Base-by-base conservation (phyloP, 2,113 vertebrate species). In the Epinephelus lanceolatus region DNA sequence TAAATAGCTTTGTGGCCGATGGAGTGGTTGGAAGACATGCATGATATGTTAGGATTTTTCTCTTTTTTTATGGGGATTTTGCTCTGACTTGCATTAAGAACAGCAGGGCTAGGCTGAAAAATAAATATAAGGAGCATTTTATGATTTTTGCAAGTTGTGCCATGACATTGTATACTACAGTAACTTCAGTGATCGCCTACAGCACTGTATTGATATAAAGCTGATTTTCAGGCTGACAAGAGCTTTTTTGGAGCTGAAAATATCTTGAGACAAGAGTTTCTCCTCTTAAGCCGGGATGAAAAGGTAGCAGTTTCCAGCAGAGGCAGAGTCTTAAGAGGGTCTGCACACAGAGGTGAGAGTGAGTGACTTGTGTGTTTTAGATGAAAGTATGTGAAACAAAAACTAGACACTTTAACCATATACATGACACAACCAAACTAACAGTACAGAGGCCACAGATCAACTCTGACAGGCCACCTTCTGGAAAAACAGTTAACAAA, bases 1-100 rank as follows among this genome's bases (percentile, higher is more conserved):
- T 94, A 92, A 94, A 94, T 92, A 94, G 78, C 74, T 89, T 91
- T 90, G 84, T 84, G 91, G 88, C 82, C 3, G 33, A 71, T 80
- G 71, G 89, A 90, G 86, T 91, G 91, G 78, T 83, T 82, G 83
- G 67, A 87, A 85, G 70, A 87, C 75, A 70, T 88, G 92, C 93
- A 95, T 94, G 92, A 84, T 80, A 78, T 52, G 62, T 85, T 78
- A 83, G 86, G 53, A 71, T 81, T 73, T 86, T 89, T 74, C 0
- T 42, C 53, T 86, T 76, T 85, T 86, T 86, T 60, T 30, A 57
- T 51, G 52, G 47, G 55, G 75, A 78, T 82, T 90, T 84, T 90
- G 79, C 75, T 90, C 78, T 85, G 79, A 83, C 86, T 87, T 90
- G 76, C 71, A 84, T 91, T 80, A 65, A 83, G 63, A 87, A 81